A percentile compares a stretch with the other conserved stretches of the same genome.
Evolutionary conservation across 2,797 vertebrate species (phyloP).

Genomic region (Meda fulgida): DNA sequence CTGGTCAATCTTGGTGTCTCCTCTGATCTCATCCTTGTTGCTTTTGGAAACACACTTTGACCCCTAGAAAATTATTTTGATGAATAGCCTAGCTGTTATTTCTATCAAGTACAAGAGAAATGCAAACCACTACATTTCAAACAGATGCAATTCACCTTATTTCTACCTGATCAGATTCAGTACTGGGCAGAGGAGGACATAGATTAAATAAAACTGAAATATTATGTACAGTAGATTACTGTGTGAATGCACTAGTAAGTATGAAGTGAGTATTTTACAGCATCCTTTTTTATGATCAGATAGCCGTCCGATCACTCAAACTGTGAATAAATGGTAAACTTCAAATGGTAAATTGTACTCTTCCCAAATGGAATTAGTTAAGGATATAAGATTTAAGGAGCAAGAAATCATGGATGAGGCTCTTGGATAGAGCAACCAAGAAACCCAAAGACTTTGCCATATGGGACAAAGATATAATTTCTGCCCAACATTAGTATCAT

Average conservation of each 20-base stretch:
- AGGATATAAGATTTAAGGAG: neutral
- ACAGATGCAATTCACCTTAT: neutral
- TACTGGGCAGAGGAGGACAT: neutral
- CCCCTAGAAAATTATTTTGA: neutral
- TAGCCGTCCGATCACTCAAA: neutral
- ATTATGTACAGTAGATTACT: neutral
- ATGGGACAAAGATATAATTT: neutral
- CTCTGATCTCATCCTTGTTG: neutral
- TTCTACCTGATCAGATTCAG: neutral
- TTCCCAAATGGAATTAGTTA: neutral
- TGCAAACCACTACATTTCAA: neutral
- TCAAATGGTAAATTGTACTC: neutral
- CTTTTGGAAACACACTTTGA: neutral
- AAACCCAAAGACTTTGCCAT: neutral
- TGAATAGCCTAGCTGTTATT: neutral
- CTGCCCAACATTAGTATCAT: slow-evolving; percentile 1
- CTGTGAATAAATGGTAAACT: neutral
- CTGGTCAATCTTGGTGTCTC: neutral
- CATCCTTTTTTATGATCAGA: neutral
- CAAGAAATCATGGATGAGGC: neutral
- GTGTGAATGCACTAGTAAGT: neutral
- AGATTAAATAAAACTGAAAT: neutral
- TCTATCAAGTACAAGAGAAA: neutral
- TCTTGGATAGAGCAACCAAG: neutral
- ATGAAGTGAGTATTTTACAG: neutral